A percentile compares a stretch with the other conserved stretches of the same genome.
Evolutionary conservation across 2,113 vertebrate genomes (phyloP).

Genomic region (Grantiella picta): DNA sequence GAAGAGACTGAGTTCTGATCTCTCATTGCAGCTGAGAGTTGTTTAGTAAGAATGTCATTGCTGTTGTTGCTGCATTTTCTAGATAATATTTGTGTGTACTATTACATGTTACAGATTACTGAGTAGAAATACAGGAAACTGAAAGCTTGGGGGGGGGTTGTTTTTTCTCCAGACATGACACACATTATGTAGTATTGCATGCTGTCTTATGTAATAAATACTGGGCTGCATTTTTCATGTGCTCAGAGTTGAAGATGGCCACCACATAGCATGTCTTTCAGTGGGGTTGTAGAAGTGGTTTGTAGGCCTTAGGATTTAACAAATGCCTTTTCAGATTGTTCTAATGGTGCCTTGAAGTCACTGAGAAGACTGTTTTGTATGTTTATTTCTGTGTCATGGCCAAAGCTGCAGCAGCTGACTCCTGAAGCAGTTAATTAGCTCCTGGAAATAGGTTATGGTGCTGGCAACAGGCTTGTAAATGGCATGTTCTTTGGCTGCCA

Average conservation of each 20-base stretch:
- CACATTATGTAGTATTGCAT: not conserved
- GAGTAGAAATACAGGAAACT: not conserved
- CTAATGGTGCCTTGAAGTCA: not conserved
- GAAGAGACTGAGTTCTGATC: not conserved
- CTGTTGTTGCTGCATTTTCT: not conserved
- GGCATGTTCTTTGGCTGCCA: not conserved
- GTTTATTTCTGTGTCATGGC: not conserved
- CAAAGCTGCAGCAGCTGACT: not conserved
- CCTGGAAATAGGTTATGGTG: constrained; percentile 19
- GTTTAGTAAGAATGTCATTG: not conserved
- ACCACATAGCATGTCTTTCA: rapidly evolving
- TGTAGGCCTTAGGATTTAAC: not conserved
- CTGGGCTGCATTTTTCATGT: not conserved
- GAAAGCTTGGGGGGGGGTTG: not conserved
- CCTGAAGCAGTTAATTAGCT: not conserved
- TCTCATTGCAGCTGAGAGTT: not conserved
- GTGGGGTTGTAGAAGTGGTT: not conserved
- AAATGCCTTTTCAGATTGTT: not conserved
- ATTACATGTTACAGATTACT: not conserved
- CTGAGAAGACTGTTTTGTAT: not conserved
- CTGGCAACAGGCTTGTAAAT: not conserved
- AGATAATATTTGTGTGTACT: not conserved
- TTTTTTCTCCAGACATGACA: not conserved
- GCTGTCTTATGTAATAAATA: not conserved
- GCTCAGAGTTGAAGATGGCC: not conserved